These are phyloP conservation scores for Ammodytes dubius DNA, from an alignment of 2,113 vertebrate genomes.

Conservation along the genomic window DNA sequence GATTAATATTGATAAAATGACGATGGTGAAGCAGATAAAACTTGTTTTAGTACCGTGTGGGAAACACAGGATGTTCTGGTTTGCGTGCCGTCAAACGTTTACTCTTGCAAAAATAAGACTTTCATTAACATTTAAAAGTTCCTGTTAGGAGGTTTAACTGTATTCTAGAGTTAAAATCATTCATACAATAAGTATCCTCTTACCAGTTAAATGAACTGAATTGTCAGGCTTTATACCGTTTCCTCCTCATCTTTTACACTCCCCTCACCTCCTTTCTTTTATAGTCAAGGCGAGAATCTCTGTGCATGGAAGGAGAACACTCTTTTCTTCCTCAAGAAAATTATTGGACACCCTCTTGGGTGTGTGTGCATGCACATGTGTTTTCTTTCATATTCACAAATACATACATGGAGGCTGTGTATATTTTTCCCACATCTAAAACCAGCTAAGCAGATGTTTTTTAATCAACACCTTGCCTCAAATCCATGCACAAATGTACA, in stretches of 20 bases:
- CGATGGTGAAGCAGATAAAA: no score
- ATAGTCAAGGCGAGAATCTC: conserved; percentile 23
- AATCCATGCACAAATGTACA: conserved; percentile 27
- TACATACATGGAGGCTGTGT: neutral
- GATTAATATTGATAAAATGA: no score
- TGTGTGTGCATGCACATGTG: neutral
- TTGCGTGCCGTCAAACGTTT: no score
- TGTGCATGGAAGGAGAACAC: conserved; percentile 11
- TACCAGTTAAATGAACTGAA: neutral
- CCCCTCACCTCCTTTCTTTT: neutral
- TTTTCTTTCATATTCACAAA: conserved; percentile 28
- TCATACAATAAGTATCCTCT: neutral
- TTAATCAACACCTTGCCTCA: conserved; percentile 32
- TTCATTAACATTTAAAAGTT: no score
- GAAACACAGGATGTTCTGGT: no score
- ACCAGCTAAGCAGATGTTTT: conserved; percentile 10
- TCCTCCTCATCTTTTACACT: neutral
- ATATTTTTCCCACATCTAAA: conserved; percentile 23
- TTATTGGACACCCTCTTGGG: neutral
- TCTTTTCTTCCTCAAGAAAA: conserved; percentile 11
- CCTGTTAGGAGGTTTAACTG: neutral
- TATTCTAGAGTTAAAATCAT: neutral
- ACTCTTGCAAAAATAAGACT: no score
- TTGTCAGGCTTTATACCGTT: neutral
- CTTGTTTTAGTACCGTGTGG: no score